phyloP scores from a whole-genome alignment of 2,888 invertebrate genomes.

The Drosophila emarginata region DNA sequence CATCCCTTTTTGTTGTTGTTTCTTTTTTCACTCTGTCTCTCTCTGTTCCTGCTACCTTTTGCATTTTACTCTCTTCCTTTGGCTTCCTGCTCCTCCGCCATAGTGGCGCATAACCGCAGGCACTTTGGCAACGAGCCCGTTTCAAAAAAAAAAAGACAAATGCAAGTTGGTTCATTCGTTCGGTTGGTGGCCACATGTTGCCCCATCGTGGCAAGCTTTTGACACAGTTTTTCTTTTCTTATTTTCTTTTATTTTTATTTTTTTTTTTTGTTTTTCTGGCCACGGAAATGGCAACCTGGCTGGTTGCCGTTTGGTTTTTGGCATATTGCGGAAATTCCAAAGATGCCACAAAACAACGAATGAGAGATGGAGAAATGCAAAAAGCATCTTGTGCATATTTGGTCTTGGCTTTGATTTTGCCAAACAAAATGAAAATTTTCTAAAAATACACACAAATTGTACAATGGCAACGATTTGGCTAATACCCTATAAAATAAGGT shows the following conservation, averaged over 20 bases:
- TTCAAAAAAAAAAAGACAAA: slow-evolving; percentile 34
- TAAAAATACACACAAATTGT: not conserved
- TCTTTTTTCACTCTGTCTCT: not conserved
- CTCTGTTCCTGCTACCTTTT: not conserved
- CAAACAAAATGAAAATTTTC: not conserved
- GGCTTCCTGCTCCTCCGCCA: not conserved
- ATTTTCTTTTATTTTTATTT: not conserved
- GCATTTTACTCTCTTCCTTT: slow-evolving; percentile 4
- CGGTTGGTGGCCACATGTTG: slow-evolving; percentile 42
- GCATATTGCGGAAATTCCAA: slow-evolving; percentile 43
- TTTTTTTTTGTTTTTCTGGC: not conserved
- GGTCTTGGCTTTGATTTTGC: slow-evolving; percentile 31
- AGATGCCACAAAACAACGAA: slow-evolving; percentile 23
- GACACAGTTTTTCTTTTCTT: slow-evolving; percentile 29
- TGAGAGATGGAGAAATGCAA: not conserved
- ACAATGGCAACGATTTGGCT: no score
- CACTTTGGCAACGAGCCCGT: slow-evolving; percentile 66
- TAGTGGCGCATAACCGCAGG: slow-evolving; percentile 71
- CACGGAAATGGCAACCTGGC: slow-evolving; percentile 36
- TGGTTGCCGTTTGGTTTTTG: slow-evolving; percentile 5
- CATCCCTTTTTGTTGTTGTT: slow-evolving; percentile 5
- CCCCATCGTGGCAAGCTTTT: slow-evolving; percentile 36
- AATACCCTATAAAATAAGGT: no score
- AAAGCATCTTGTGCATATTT: slow-evolving; percentile 15
- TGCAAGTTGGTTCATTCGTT: slow-evolving; percentile 10